Evolutionary conservation across 1,140 invertebrate genomes (phyloP).

Genomic region (Bombus breviceps): DNA sequence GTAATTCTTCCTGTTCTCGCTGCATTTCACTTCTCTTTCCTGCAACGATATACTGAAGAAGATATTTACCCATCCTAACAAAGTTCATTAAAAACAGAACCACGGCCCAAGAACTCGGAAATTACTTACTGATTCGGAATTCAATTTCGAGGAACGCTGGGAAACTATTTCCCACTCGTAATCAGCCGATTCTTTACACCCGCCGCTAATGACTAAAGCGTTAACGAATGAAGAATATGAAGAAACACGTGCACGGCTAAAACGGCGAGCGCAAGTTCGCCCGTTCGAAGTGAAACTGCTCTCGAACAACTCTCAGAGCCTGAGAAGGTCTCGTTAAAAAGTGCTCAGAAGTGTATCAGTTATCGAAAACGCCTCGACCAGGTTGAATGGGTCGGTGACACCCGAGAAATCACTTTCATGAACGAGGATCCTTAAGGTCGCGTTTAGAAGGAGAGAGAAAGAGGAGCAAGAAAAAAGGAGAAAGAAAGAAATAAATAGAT

Average conservation of each 20-base stretch:
- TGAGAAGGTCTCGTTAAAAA: conserved; percentile 26
- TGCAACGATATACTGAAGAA: neutral
- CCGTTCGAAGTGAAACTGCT: neutral
- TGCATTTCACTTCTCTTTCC: neutral
- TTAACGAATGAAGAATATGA: conserved; percentile 8
- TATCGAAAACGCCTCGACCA: neutral
- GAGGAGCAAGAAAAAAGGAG: neutral
- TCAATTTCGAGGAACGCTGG: no score
- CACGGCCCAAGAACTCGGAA: no score
- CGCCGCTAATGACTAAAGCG: neutral
- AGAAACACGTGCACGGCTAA: neutral
- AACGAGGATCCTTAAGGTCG: conserved; percentile 15
- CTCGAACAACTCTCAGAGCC: neutral
- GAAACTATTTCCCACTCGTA: no score
- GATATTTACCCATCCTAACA: neutral
- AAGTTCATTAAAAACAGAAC: no score
- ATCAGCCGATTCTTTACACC: no score
- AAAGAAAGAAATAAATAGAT: no score
- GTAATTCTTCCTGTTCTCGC: neutral
- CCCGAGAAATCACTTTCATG: conserved; percentile 26
- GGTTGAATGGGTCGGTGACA: neutral
- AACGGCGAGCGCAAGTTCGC: neutral
- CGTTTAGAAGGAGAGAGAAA: neutral
- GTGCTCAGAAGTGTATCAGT: conserved; percentile 11
- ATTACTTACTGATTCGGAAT: no score